A percentile compares a stretch with the other conserved stretches of the same genome.
These are phyloP conservation scores for Perdita meconis DNA, from an alignment of 2,888 invertebrate species.

Conservation along the genomic window DNA sequence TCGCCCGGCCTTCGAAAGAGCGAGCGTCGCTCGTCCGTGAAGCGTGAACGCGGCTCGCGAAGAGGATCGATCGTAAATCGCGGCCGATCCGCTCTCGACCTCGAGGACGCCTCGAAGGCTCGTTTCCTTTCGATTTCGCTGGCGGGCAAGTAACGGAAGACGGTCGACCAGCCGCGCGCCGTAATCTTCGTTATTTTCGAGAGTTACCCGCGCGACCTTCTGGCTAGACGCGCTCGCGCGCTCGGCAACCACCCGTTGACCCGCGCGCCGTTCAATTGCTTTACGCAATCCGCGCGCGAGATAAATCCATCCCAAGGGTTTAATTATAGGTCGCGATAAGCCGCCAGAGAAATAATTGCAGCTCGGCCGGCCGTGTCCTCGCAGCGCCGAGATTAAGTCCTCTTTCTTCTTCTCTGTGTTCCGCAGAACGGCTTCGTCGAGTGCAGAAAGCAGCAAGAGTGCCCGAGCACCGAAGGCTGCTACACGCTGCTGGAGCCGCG, in stretches of 20 bases:
- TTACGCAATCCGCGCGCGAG: conserved; percentile 65
- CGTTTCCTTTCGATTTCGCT: conserved; percentile 32
- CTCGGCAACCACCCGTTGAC: conserved; percentile 44
- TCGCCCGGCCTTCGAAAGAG: too few relatives aligned
- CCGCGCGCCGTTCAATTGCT: conserved; percentile 54
- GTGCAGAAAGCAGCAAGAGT: conserved; percentile 89
- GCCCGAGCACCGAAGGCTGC: conserved; percentile 94
- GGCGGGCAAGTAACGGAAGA: conserved; percentile 11
- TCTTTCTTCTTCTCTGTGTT: neutral
- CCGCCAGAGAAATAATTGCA: conserved; percentile 60
- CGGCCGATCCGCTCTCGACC: neutral
- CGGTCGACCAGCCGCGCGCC: too few relatives aligned
- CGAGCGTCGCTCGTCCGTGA: too few relatives aligned
- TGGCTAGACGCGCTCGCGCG: too few relatives aligned
- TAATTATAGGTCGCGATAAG: conserved; percentile 69
- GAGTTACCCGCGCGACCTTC: conserved; percentile 43
- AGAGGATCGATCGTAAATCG: conserved; percentile 56
- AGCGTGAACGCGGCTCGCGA: conserved; percentile 22
- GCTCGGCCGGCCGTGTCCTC: neutral
- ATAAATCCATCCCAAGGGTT: conserved; percentile 61
- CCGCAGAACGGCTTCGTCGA: conserved; percentile 94
- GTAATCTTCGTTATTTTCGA: conserved; percentile 51
- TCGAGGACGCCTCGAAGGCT: conserved; percentile 17
- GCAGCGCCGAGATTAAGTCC: neutral
- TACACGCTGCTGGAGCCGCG: conserved; percentile 90